Evolutionary conservation across 1,140 invertebrate genomes (phyloP), one percentile per base, ranked within the genome.

Genomic region (Zaprionus taronus): DNA sequence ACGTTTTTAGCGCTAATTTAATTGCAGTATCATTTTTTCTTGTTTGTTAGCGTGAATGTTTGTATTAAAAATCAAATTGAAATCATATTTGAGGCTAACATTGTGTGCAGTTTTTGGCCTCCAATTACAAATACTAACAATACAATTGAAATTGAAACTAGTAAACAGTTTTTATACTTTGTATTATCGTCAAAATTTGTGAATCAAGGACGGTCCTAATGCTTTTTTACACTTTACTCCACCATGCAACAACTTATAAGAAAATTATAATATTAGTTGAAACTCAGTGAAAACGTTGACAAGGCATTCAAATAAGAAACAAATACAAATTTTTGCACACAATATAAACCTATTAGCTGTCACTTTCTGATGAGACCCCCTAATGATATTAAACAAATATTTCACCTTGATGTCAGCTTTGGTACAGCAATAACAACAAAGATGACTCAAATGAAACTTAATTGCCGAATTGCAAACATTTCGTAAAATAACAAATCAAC

Each of bases 371-470:
- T 24, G 47, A 11, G 20, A 51, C 5, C 6, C 47, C 47, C 47
- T 51, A 24, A 51, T 51, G 20, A 20, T 49, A 24, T 22, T 51
- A 22, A 47, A 22, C 20, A 51, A 14, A 47, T 55, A 72, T 76
- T 61, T 69, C 75, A 85, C 82, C 82, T 84, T 84, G 78, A 81
- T 81, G 80, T 49, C 68, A 62, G 62, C 61, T 76, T 60, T 17
- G 49, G 36, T 20, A 34, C 62, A 79, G 66, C 72, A 69, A 72
- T 61, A 83, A 73, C 73, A 62, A 49, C 77, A 65, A 53, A 84
- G 67, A 85, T 85, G 82, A 86, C 83, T 84, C 74, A 84, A 84
- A 76, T 69, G 47, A 72, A 83, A 83, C 20, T 67, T 80, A 80
- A 80, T 80, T 83, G 81, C 81, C 70, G 66, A 72, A 12, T 62